Evolutionary conservation across 2,888 invertebrate genomes (phyloP).

Genomic region (Drosophila infuscata): DNA sequence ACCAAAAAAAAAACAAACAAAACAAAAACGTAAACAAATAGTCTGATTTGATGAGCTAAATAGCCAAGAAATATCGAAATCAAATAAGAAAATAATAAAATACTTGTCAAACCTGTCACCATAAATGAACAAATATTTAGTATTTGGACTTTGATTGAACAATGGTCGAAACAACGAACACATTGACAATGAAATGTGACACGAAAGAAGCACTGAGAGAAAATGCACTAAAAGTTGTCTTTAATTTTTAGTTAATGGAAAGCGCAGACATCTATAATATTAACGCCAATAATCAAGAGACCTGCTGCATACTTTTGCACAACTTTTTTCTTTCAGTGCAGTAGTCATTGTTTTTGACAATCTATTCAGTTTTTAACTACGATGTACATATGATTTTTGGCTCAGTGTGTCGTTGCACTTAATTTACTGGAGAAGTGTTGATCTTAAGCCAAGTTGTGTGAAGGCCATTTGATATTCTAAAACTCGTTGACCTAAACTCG

Average conservation of each 20-base stretch:
- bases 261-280: too few relatives aligned
- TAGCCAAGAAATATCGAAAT: constrained; percentile 13
- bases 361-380: not conserved
- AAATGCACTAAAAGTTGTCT: not conserved
- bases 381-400: not conserved
- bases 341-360: not conserved
- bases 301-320: not conserved
- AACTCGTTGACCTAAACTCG: constrained; percentile 63
- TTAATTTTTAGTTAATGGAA: too few relatives aligned
- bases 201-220: constrained; percentile 38
- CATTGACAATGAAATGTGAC: constrained; percentile 27
- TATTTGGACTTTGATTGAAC: constrained; percentile 48
- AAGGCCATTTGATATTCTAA: constrained; percentile 42
- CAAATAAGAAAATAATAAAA: constrained; percentile 26
- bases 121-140: constrained; percentile 50
- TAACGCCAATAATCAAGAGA: too few relatives aligned
- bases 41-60: constrained; percentile 42
- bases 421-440: constrained; percentile 10
- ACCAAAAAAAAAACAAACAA: constrained; percentile 15
- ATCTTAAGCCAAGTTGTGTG: constrained; percentile 14
- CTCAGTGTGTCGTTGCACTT: constrained; percentile 31
- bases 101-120: constrained; percentile 62
- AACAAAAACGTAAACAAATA: constrained; percentile 5
- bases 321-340: not conserved
- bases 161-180: constrained; percentile 51